Conservation (phyloP, 2,888 invertebrate species). For the Eilema caniola region DNA sequence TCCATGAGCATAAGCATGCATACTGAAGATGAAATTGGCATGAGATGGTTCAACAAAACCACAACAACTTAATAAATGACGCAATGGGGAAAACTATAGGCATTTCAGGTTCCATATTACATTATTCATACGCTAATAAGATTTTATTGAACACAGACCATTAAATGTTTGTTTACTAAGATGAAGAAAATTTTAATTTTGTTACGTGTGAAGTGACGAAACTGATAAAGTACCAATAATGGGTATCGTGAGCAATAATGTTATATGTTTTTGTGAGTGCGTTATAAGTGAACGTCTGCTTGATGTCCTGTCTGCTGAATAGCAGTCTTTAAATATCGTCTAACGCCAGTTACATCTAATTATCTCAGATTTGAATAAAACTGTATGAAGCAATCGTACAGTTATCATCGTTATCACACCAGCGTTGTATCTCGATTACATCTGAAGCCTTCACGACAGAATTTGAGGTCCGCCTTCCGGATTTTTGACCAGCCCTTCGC, state of each 20-base stretch:
- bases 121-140: neutral
- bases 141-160: neutral
- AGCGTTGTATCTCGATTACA: too few species aligned
- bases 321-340: neutral
- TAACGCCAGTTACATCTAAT: neutral
- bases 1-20: too few species aligned
- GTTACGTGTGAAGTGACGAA: neutral
- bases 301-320: neutral
- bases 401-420: too few species aligned
- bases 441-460: too few species aligned
- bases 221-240: neutral
- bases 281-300: neutral
- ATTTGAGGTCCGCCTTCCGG: too few species aligned
- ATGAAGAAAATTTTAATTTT: constrained; percentile 1
- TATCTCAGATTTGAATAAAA: neutral
- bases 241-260: neutral
- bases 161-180: neutral
- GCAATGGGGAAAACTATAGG: constrained; percentile 4
- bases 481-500: too few species aligned
- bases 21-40: too few species aligned
- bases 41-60: neutral
- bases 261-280: constrained; percentile 1
- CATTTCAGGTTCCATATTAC: neutral
- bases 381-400: too few species aligned
- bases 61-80: neutral